Percentiles rank a stretch among this genome's conserved stretches.
Evolutionary conservation across 2,888 invertebrate genomes (phyloP).

Genomic region (Brachyptera putata): DNA sequence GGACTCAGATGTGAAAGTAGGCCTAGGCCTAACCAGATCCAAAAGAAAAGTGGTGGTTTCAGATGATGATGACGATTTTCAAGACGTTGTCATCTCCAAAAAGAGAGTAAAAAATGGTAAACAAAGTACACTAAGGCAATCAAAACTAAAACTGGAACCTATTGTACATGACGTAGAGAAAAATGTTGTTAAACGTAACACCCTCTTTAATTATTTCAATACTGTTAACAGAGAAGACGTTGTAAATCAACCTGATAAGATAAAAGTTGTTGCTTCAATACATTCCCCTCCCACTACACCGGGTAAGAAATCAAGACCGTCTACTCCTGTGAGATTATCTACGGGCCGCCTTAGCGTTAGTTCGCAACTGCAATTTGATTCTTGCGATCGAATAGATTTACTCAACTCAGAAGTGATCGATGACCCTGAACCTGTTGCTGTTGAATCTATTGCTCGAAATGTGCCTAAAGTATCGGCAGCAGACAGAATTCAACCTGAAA

Average conservation of each 20-base stretch:
- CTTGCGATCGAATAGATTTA: slow-evolving; percentile 22
- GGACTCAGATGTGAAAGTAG: neutral
- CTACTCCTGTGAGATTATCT: neutral
- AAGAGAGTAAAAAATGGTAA: neutral
- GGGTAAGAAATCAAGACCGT: neutral
- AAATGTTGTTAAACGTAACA: slow-evolving; percentile 51
- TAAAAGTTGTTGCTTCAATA: slow-evolving; percentile 26
- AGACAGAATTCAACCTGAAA: too few species aligned
- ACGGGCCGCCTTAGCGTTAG: neutral
- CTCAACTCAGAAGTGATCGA: slow-evolving; percentile 16
- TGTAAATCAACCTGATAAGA: slow-evolving; percentile 17
- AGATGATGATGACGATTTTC: neutral
- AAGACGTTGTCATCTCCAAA: neutral
- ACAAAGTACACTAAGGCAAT: neutral
- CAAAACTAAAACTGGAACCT: neutral
- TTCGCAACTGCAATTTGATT: neutral
- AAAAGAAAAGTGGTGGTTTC: too few species aligned
- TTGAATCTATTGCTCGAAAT: neutral
- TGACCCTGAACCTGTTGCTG: neutral
- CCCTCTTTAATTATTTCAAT: slow-evolving; percentile 57
- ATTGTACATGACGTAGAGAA: neutral
- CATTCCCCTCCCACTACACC: slow-evolving; percentile 28
- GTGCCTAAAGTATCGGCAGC: too few species aligned
- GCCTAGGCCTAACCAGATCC: neutral
- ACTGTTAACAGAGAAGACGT: slow-evolving; percentile 47